Percentiles rank a stretch among this genome's conserved stretches.
These are phyloP conservation scores for Sebastes diaconus DNA, from an alignment of 2,797 vertebrate species.

Conservation along the genomic window DNA sequence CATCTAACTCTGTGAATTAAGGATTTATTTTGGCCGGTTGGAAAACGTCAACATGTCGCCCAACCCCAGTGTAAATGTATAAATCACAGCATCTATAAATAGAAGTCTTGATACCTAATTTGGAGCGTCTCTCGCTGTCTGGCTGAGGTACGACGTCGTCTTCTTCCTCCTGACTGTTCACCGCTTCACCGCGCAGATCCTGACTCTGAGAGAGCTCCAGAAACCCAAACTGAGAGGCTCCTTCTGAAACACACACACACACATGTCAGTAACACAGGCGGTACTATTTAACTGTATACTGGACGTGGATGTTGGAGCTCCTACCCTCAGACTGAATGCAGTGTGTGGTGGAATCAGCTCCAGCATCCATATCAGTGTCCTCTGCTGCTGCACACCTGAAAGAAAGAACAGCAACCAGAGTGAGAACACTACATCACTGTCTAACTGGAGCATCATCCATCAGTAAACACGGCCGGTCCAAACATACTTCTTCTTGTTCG, in stretches of 20 bases:
- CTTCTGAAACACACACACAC: slow-evolving; percentile 73
- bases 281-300: accelerated
- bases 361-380: slow-evolving; percentile 66
- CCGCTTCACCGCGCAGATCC: slow-evolving; percentile 75
- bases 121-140: slow-evolving; percentile 42
- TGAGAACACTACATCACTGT: background rate
- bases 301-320: background rate
- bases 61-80: background rate
- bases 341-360: slow-evolving; percentile 74
- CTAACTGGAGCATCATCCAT: background rate
- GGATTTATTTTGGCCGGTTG: too few relatives aligned
- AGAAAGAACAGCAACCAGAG: background rate
- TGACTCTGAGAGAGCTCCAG: slow-evolving; percentile 94
- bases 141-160: slow-evolving; percentile 11
- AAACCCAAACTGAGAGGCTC: slow-evolving; percentile 86
- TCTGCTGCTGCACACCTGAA: slow-evolving; percentile 62
- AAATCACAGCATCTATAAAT: background rate
- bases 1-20: too few relatives aligned
- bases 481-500: slow-evolving; percentile 68
- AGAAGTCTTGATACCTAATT: slow-evolving; percentile 38
- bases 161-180: slow-evolving; percentile 50
- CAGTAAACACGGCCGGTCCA: background rate
- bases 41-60: too few relatives aligned
- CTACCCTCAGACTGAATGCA: slow-evolving; percentile 83
- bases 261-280: background rate